These are phyloP conservation scores for Phrixothrix hirtus DNA, from an alignment of 2,888 invertebrate genomes.

Conservation along the genomic window DNA sequence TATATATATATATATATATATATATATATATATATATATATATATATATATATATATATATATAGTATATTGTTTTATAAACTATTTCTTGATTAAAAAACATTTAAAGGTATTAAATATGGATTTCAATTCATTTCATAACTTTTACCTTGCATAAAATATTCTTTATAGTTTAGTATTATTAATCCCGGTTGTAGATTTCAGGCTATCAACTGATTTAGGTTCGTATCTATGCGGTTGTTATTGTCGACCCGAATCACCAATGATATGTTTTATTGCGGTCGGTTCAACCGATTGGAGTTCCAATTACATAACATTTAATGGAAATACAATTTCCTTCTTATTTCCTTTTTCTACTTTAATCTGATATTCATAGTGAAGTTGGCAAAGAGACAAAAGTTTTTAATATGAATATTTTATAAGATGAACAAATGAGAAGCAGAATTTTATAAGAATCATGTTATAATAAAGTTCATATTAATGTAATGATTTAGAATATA, in stretches of 20 bases:
- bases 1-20: too few relatives aligned
- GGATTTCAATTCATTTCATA: too few relatives aligned
- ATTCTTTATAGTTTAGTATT: background rate
- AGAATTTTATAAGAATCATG: too few relatives aligned
- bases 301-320: slow-evolving; percentile 37
- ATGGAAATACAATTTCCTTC: slow-evolving; percentile 26
- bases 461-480: too few relatives aligned
- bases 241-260: slow-evolving; percentile 38
- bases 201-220: slow-evolving; percentile 34
- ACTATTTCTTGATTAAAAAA: too few relatives aligned
- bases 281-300: slow-evolving; percentile 22
- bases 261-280: slow-evolving; percentile 38
- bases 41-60: too few relatives aligned
- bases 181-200: slow-evolving; percentile 7
- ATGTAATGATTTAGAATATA: too few relatives aligned
- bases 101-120: too few relatives aligned
- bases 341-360: slow-evolving; percentile 13
- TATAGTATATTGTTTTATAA: too few relatives aligned
- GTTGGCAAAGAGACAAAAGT: background rate
- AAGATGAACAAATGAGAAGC: too few relatives aligned
- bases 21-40: too few relatives aligned
- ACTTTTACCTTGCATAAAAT: background rate
- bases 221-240: slow-evolving; percentile 33
- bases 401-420: background rate
- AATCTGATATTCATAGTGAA: slow-evolving; percentile 1